Conservation (phyloP, 2,888 invertebrate species). For the Ryuthela nishihirai region DNA sequence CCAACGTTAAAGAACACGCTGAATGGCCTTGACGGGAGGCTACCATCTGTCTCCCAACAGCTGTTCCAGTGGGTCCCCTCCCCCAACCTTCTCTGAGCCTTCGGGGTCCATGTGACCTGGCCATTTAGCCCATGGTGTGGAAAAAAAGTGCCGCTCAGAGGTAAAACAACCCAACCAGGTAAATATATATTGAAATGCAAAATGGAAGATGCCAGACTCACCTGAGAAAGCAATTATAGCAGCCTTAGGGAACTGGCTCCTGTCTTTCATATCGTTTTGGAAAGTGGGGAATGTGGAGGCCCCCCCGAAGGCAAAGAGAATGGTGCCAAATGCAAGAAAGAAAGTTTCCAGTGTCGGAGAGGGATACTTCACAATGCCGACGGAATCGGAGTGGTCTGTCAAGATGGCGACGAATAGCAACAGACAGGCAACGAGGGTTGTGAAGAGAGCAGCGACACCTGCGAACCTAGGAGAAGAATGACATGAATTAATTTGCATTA, state of each 20-base stretch:
- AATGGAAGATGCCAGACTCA: too few species aligned
- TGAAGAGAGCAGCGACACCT: slow-evolving; percentile 62
- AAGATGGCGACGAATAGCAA: slow-evolving; percentile 62
- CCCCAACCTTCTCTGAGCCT: too few species aligned
- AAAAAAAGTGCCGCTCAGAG: too few species aligned
- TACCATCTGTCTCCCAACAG: too few species aligned
- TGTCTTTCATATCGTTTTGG: slow-evolving; percentile 85
- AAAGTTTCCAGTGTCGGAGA: slow-evolving; percentile 60
- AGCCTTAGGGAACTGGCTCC: slow-evolving; percentile 66
- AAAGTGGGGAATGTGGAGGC: slow-evolving; percentile 76
- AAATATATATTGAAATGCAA: too few species aligned
- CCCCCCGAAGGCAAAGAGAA: slow-evolving; percentile 68
- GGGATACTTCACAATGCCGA: neutral
- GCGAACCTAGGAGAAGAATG: slow-evolving; percentile 56
- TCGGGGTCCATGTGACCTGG: too few species aligned
- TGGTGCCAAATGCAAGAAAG: slow-evolving; percentile 65
- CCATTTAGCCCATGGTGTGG: too few species aligned
- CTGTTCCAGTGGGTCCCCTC: too few species aligned
- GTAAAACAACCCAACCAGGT: too few species aligned
- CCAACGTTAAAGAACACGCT: too few species aligned
- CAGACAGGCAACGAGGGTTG: slow-evolving; percentile 61
- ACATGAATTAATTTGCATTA: too few species aligned
- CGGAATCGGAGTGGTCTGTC: slow-evolving; percentile 50
- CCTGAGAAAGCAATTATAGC: slow-evolving; percentile 66
- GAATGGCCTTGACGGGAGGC: too few species aligned